These are phyloP conservation scores for Aleiodes alternator DNA, from an alignment of 2,888 invertebrate species.

Conservation along the genomic window DNA sequence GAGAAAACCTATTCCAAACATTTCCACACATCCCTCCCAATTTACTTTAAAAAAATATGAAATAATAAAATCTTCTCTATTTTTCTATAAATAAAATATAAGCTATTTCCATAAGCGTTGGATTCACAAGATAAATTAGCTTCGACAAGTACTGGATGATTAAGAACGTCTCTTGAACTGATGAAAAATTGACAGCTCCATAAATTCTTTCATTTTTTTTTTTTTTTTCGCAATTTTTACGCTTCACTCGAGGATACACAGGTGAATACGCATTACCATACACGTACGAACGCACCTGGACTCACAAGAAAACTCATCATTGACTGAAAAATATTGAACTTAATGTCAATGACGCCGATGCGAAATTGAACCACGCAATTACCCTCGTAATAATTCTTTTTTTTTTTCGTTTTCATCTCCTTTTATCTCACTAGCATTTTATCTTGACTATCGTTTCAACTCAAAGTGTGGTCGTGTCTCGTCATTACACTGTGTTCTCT, in stretches of 20 bases:
- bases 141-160: too few relatives aligned
- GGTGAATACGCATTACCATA: constrained; percentile 20
- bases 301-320: neutral
- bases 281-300: constrained; percentile 10
- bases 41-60: too few relatives aligned
- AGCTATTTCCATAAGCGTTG: too few relatives aligned
- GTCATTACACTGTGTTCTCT: constrained; percentile 38
- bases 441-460: neutral
- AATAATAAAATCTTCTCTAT: too few relatives aligned
- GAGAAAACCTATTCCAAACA: too few relatives aligned
- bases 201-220: neutral
- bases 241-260: neutral
- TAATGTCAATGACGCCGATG: constrained; percentile 21
- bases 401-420: constrained; percentile 4
- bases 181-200: constrained; percentile 14
- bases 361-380: constrained; percentile 35
- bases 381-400: constrained; percentile 29
- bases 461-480: constrained; percentile 41
- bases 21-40: too few relatives aligned
- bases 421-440: neutral
- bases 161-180: neutral
- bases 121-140: too few relatives aligned
- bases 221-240: neutral
- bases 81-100: too few relatives aligned
- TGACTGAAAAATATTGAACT: constrained; percentile 15